phyloP scores from a whole-genome alignment of 1,140 invertebrate genomes.

The Leucophenga varia region DNA sequence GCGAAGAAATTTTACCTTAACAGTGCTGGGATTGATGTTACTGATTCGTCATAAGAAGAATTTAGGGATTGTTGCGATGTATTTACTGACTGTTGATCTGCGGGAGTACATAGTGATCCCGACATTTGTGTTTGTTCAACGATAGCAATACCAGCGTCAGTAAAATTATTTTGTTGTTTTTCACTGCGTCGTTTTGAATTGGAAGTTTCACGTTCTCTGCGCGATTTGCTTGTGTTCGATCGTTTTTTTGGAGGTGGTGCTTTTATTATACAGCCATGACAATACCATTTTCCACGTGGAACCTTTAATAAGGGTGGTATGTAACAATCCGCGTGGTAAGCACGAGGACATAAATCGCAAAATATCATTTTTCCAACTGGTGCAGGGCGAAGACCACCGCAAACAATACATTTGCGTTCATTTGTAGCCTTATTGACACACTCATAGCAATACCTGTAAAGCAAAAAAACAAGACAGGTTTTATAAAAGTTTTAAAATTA shows the following conservation, averaged over 20 bases:
- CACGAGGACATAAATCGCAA: conserved; percentile 86
- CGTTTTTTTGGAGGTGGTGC: conserved; percentile 68
- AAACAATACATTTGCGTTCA: conserved; percentile 84
- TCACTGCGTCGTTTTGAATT: conserved; percentile 36
- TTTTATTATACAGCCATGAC: conserved; percentile 76
- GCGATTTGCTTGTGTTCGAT: conserved; percentile 39
- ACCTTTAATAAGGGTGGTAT: conserved; percentile 84
- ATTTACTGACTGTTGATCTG: conserved; percentile 33
- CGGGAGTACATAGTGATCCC: background rate
- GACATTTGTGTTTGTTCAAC: background rate
- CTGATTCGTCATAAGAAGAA: conserved; percentile 57
- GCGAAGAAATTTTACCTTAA: conserved; percentile 36
- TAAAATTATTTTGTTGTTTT: conserved; percentile 37
- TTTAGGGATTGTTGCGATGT: conserved; percentile 53
- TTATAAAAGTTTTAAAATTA: too few relatives aligned
- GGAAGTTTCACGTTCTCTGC: conserved; percentile 37
- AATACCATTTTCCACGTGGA: conserved; percentile 85
- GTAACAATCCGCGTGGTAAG: conserved; percentile 90
- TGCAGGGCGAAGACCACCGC: conserved; percentile 70
- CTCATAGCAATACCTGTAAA: conserved; percentile 86
- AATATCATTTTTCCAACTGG: conserved; percentile 72
- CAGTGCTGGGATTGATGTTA: conserved; percentile 52
- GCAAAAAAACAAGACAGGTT: background rate
- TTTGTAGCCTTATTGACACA: conserved; percentile 95
- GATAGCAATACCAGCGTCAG: conserved; percentile 1